phyloP scores from a whole-genome alignment of 2,113 vertebrate genomes.

The Puma concolor region DNA sequence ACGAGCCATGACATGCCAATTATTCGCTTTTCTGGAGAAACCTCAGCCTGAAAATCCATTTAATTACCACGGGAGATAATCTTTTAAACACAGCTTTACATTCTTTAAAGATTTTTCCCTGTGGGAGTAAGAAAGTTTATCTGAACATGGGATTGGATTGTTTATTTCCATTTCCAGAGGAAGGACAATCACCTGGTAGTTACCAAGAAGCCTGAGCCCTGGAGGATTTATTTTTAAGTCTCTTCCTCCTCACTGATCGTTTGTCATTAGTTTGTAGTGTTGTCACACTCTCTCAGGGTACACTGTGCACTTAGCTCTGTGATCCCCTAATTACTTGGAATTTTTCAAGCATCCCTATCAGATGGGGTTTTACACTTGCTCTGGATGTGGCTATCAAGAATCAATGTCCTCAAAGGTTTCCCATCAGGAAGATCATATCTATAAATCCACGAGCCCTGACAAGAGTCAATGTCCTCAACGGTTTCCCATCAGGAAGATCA shows the following conservation, averaged over 20 bases:
- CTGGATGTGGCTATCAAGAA: not conserved
- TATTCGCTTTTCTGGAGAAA: conserved; percentile 56
- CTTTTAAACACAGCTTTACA: conserved; percentile 76
- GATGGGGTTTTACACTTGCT: not conserved
- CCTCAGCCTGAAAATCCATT: conserved; percentile 63
- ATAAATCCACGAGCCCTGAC: not conserved
- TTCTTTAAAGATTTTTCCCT: conserved; percentile 70
- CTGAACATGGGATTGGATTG: conserved; percentile 29
- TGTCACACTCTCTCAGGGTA: not conserved
- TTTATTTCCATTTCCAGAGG: conserved; percentile 64
- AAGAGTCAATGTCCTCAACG: not conserved
- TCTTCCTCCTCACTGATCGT: not conserved
- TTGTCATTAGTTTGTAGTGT: not conserved
- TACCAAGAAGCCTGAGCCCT: not conserved
- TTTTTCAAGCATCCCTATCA: not conserved
- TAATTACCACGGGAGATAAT: conserved; percentile 73
- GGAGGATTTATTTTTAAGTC: conserved; percentile 11
- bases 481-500: not conserved
- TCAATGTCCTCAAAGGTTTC: not conserved
- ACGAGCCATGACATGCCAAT: not conserved
- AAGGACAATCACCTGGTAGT: conserved; percentile 12
- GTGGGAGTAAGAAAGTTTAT: conserved; percentile 50
- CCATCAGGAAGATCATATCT: not conserved
- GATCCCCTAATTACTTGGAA: not conserved
- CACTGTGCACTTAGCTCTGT: not conserved